Conservation (phyloP, 2,797 vertebrate genomes). For the Epinephelus awoara region DNA sequence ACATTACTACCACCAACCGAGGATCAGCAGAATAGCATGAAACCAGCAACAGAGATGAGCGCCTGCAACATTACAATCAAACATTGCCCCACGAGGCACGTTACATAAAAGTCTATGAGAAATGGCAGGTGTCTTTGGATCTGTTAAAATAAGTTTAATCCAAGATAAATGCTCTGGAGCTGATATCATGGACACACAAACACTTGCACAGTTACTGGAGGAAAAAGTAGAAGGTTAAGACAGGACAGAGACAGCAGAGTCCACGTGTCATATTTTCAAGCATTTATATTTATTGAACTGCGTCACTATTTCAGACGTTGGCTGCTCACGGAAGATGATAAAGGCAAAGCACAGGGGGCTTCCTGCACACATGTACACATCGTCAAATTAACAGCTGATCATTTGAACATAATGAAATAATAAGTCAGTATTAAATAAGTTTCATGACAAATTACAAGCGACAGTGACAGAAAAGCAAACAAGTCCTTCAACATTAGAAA, state of each 20-base stretch:
- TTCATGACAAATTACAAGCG: background rate
- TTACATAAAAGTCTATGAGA: background rate
- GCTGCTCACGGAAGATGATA: conserved; percentile 1
- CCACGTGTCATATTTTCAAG: background rate
- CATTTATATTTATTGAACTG: conserved; percentile 50
- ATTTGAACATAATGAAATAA: conserved; percentile 1
- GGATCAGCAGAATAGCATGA: background rate
- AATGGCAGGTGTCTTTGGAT: background rate
- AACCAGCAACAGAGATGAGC: background rate
- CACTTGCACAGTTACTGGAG: background rate
- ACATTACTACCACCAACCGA: background rate
- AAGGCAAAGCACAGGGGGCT: background rate
- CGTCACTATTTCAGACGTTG: conserved; percentile 20
- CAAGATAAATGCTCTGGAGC: background rate
- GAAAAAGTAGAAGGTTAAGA: background rate
- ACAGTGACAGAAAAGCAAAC: conserved; percentile 14
- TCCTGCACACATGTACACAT: background rate
- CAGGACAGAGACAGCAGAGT: background rate
- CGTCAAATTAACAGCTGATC: background rate
- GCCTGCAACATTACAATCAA: background rate
- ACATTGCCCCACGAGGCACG: too few species aligned
- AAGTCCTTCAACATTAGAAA: background rate
- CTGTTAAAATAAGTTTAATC: background rate
- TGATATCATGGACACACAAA: too few species aligned
- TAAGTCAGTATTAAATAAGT: conserved; percentile 38